Conservation (phyloP, 2,113 vertebrate genomes). For the Sula dactylatra region DNA sequence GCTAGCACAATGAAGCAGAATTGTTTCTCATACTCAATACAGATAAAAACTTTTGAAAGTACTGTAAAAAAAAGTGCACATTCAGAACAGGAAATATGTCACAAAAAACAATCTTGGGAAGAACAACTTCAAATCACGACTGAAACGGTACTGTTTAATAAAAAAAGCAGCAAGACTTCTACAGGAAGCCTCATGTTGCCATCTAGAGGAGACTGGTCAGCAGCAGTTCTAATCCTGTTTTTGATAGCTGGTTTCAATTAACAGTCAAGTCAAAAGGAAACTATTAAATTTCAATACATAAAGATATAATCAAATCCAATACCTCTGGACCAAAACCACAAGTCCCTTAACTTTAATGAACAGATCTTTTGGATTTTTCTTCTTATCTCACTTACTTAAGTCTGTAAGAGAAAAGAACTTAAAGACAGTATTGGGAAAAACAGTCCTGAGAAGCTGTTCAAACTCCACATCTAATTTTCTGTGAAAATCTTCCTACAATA, state of each 20-base stretch:
- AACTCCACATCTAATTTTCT: neutral
- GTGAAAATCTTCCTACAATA: neutral
- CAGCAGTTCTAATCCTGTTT: neutral
- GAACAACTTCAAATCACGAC: neutral
- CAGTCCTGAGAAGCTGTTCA: neutral
- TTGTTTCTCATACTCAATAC: neutral
- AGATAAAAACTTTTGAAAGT: neutral
- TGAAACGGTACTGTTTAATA: neutral
- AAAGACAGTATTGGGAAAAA: neutral
- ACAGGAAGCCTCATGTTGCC: slow-evolving; percentile 65
- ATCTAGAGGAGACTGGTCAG: slow-evolving; percentile 59
- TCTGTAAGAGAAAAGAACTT: neutral
- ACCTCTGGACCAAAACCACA: neutral
- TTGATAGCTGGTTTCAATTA: neutral
- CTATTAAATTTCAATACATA: neutral
- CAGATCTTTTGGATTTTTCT: neutral
- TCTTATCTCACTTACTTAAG: neutral
- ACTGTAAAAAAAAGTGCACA: neutral
- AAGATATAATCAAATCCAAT: neutral
- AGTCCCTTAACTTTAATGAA: neutral
- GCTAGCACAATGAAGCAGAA: neutral
- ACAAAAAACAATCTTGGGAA: neutral
- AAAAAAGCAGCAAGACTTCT: neutral
- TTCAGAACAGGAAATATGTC: neutral
- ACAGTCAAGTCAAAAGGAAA: neutral